These are phyloP conservation scores for Eledone cirrhosa DNA, from an alignment of 2,888 invertebrate species.

Conservation along the genomic window DNA sequence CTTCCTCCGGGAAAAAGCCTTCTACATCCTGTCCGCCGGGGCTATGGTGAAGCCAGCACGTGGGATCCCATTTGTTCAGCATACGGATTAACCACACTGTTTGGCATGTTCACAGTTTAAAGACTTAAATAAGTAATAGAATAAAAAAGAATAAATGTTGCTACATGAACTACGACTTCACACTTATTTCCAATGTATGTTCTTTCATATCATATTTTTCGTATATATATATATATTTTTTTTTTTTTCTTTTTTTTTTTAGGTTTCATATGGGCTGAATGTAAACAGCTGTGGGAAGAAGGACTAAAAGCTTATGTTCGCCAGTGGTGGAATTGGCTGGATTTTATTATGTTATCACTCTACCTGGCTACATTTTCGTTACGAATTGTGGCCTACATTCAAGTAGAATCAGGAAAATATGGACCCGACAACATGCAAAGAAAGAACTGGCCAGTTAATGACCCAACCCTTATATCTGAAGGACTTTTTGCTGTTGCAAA, in stretches of 20 bases:
- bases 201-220: too few relatives aligned
- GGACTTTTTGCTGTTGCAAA: conserved; percentile 71
- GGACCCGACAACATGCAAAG: conserved; percentile 64
- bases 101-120: too few relatives aligned
- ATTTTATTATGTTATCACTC: conserved; percentile 71
- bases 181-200: too few relatives aligned
- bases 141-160: too few relatives aligned
- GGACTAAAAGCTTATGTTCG: conserved; percentile 70
- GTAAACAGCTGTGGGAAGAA: conserved; percentile 72
- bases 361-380: conserved; percentile 71
- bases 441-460: conserved; percentile 69
- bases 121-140: too few relatives aligned
- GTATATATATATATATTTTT: not conserved
- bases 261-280: conserved; percentile 72
- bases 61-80: too few relatives aligned
- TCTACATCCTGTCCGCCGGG: too few relatives aligned
- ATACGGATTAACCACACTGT: too few relatives aligned
- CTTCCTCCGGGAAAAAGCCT: too few relatives aligned
- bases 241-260: conserved; percentile 32
- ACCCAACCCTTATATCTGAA: conserved; percentile 71
- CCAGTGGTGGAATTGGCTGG: conserved; percentile 73
- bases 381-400: conserved; percentile 66
- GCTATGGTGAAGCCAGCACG: too few relatives aligned
- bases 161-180: too few relatives aligned
- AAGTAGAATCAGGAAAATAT: conserved; percentile 61